phyloP scores from a whole-genome alignment of 2,888 invertebrate genomes.

The Pheosia tremula region DNA sequence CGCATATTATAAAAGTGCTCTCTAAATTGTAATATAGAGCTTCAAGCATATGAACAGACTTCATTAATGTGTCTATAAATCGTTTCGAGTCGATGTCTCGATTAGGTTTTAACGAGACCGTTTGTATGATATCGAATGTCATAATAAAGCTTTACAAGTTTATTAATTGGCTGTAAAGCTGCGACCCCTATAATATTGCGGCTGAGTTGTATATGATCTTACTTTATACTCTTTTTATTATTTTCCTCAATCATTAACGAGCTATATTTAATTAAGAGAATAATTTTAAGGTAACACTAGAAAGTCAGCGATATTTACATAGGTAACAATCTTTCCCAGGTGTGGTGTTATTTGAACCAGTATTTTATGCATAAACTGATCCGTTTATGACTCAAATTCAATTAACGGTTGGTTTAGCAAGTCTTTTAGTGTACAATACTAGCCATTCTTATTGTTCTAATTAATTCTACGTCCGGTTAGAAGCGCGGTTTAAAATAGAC shows the following conservation, averaged over 20 bases:
- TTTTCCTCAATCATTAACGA: neutral
- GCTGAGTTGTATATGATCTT: neutral
- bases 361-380: no score
- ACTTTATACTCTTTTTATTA: neutral
- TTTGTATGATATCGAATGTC: conserved; percentile 16
- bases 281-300: neutral
- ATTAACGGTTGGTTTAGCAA: no score
- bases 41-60: conserved; percentile 23
- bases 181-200: neutral
- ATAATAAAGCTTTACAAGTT: neutral
- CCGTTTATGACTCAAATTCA: no score
- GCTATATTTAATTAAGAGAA: neutral
- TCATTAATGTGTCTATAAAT: conserved; percentile 45
- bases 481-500: no score
- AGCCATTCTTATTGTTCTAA: no score
- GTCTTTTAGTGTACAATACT: no score
- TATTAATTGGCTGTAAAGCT: neutral
- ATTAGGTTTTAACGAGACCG: conserved; percentile 32
- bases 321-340: no score
- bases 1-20: conserved; percentile 29
- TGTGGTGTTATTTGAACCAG: no score
- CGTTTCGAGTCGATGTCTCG: conserved; percentile 25
- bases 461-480: no score
- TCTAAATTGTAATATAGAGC: conserved; percentile 28
- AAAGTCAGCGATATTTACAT: neutral